A percentile compares a stretch with the other conserved stretches of the same genome.
Evolutionary conservation across 2,888 invertebrate genomes (phyloP).

Genomic region (Myathropa florea): DNA sequence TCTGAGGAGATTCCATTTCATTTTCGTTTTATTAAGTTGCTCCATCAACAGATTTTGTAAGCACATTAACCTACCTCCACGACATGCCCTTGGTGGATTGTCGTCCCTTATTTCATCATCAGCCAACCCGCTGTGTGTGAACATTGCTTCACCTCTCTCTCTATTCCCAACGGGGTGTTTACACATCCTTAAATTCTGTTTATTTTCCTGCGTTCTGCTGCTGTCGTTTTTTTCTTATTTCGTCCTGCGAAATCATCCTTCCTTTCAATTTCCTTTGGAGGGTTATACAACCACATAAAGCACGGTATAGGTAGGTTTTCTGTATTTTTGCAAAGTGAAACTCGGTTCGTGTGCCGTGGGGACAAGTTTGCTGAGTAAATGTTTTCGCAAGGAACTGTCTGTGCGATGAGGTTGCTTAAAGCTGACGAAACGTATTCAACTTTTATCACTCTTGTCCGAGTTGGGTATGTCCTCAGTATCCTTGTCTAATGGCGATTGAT

Average conservation of each 20-base stretch:
- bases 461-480: neutral
- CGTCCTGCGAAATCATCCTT: constrained; percentile 35
- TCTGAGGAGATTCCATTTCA: neutral
- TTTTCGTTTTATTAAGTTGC: constrained; percentile 33
- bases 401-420: neutral
- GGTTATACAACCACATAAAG: constrained; percentile 59
- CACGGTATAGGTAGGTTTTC: constrained; percentile 10
- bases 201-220: constrained; percentile 20
- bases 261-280: constrained; percentile 30
- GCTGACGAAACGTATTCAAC: neutral
- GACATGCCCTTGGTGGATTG: constrained; percentile 6
- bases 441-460: neutral
- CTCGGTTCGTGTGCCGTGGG: constrained; percentile 21
- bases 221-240: constrained; percentile 15
- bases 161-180: constrained; percentile 64
- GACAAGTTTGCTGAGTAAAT: constrained; percentile 42
- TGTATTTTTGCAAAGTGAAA: neutral
- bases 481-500: no score
- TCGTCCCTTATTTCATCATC: constrained; percentile 21
- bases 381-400: constrained; percentile 5
- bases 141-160: constrained; percentile 58
- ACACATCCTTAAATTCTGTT: constrained; percentile 63
- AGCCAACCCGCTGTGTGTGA: constrained; percentile 8
- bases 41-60: constrained; percentile 31
- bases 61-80: constrained; percentile 9